phyloP scores from a whole-genome alignment of 2,888 invertebrate genomes.

The Antheraea assamensis region DNA sequence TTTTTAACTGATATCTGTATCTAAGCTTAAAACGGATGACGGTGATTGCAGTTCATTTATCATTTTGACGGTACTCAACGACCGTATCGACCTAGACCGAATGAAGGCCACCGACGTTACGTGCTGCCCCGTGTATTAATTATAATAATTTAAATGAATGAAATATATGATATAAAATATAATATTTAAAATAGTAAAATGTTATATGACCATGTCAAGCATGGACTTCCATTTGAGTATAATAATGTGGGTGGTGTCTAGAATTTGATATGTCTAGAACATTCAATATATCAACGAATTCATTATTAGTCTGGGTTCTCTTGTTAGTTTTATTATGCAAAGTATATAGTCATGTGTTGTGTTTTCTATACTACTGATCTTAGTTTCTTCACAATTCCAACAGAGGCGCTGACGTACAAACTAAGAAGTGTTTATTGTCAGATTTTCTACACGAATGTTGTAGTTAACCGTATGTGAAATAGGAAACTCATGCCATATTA shows the following conservation, averaged over 20 bases:
- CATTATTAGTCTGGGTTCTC: neutral
- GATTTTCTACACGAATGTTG: neutral
- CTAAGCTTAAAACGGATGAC: neutral
- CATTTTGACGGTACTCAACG: constrained; percentile 18
- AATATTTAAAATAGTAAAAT: neutral
- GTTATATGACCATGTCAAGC: neutral
- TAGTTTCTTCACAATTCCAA: too few relatives aligned
- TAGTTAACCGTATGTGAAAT: too few relatives aligned
- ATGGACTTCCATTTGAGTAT: neutral
- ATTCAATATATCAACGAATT: neutral
- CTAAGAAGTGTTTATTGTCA: neutral
- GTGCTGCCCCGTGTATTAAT: neutral
- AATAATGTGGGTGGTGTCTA: too few relatives aligned
- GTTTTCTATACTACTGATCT: too few relatives aligned
- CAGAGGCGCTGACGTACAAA: neutral
- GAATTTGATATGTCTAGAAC: too few relatives aligned
- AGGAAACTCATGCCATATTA: neutral
- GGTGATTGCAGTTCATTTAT: constrained; percentile 1
- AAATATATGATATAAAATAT: neutral
- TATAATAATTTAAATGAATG: neutral
- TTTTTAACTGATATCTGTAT: neutral
- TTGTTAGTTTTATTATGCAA: neutral
- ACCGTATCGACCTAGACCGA: constrained; percentile 43
- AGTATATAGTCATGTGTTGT: neutral
- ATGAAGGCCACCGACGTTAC: constrained; percentile 38